A percentile compares a stretch with the other conserved stretches of the same genome.
These are phyloP conservation scores for Drosophila yakuba DNA, from an alignment of 1,140 invertebrate species.

Conservation along the genomic window DNA sequence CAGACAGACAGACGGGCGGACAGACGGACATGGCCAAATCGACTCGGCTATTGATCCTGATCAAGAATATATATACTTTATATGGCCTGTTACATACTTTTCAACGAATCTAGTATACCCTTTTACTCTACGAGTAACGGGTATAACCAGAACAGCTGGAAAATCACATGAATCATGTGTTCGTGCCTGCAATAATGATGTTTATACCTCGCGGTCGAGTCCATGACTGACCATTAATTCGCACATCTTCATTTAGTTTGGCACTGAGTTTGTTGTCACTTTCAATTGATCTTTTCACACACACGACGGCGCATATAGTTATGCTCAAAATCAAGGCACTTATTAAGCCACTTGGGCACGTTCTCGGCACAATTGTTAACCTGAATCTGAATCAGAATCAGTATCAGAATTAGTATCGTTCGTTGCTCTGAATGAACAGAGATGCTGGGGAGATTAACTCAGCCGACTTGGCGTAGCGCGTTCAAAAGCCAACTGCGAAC, in stretches of 20 bases:
- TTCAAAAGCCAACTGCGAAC: conserved; percentile 61
- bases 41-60: too few species aligned
- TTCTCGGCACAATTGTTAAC: conserved; percentile 35
- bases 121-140: too few species aligned
- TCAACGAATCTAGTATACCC: too few species aligned
- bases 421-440: conserved; percentile 19
- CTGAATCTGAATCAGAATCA: not conserved
- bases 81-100: too few species aligned
- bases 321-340: conserved; percentile 36
- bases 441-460: conserved; percentile 19
- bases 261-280: conserved; percentile 12
- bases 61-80: too few species aligned
- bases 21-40: too few species aligned
- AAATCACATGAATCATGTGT: conserved; percentile 51
- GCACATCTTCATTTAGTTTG: conserved; percentile 66
- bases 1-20: too few species aligned
- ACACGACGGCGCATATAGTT: conserved; percentile 9
- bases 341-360: conserved; percentile 50
- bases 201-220: conserved; percentile 74
- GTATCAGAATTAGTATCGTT: conserved; percentile 38
- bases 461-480: conserved; percentile 49
- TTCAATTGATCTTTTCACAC: conserved; percentile 14
- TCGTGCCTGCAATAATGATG: conserved; percentile 20
- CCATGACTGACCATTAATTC: conserved; percentile 79
- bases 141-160: conserved; percentile 35